Evolutionary conservation across 2,888 invertebrate species (phyloP).

Genomic region (Luperina testacea): DNA sequence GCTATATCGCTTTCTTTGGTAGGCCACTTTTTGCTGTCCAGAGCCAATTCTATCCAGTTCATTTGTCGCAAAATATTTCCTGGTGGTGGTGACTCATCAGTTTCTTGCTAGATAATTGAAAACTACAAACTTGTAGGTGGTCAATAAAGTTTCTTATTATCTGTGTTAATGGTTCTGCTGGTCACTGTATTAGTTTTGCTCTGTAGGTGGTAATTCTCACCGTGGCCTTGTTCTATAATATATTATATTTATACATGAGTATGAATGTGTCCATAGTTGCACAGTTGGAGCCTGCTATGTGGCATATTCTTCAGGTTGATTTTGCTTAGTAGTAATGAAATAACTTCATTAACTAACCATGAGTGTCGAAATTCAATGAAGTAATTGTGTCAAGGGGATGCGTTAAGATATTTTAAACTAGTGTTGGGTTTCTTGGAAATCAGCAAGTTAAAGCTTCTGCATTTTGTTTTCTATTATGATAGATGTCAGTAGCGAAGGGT

Average conservation of each 20-base stretch:
- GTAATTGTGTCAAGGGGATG: neutral
- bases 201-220: constrained; percentile 1
- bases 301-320: neutral
- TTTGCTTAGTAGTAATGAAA: neutral
- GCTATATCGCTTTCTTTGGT: neutral
- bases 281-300: neutral
- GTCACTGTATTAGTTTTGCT: constrained; percentile 11
- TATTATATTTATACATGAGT: neutral
- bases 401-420: neutral
- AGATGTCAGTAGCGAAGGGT: too few species aligned
- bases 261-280: neutral
- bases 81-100: neutral
- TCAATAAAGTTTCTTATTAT: constrained; percentile 10
- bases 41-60: neutral
- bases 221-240: constrained; percentile 10
- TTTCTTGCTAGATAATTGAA: constrained; percentile 1
- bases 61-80: neutral
- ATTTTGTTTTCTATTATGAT: too few species aligned
- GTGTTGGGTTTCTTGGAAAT: neutral
- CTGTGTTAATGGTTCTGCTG: constrained; percentile 12
- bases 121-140: neutral
- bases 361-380: neutral
- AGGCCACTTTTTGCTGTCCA: neutral
- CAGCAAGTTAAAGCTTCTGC: neutral
- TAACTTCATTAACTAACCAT: neutral